These are phyloP conservation scores for Orientallactaga bullata DNA, from an alignment of 2,113 vertebrate species.

Conservation along the genomic window DNA sequence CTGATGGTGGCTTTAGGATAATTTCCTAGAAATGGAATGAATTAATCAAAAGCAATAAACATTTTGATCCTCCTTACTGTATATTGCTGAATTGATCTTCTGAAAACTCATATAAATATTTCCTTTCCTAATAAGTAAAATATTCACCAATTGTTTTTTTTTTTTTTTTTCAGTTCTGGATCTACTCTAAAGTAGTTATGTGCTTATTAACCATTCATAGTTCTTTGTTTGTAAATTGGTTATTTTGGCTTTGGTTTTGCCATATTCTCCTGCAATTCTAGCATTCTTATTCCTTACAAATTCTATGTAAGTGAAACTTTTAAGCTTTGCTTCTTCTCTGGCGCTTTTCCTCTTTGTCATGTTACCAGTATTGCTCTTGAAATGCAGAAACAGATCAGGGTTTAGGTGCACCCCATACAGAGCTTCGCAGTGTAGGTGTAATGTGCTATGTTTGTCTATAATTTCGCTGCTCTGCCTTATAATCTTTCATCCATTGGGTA, in stretches of 20 bases:
- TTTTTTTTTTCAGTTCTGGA: neutral
- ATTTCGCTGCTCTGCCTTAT: neutral
- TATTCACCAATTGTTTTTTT: neutral
- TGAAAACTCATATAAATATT: neutral
- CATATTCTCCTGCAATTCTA: neutral
- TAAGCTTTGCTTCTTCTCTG: conserved; percentile 32
- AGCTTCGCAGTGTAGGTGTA: neutral
- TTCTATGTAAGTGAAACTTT: neutral
- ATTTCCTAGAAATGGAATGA: conserved; percentile 54
- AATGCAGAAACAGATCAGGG: neutral
- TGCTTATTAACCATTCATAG: neutral
- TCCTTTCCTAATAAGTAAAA: conserved; percentile 10
- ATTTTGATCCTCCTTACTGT: neutral
- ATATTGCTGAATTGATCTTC: neutral
- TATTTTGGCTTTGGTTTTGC: neutral
- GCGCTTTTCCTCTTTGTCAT: neutral
- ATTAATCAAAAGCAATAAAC: neutral
- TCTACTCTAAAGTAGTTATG: neutral
- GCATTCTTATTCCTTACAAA: neutral
- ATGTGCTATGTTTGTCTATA: neutral
- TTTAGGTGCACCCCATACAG: neutral
- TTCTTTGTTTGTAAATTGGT: neutral
- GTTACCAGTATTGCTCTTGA: neutral
- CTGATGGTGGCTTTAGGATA: neutral
- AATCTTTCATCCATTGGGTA: neutral